These are phyloP conservation scores for Galeopterus variegatus DNA, from an alignment of 2,113 vertebrate species.

Conservation along the genomic window DNA sequence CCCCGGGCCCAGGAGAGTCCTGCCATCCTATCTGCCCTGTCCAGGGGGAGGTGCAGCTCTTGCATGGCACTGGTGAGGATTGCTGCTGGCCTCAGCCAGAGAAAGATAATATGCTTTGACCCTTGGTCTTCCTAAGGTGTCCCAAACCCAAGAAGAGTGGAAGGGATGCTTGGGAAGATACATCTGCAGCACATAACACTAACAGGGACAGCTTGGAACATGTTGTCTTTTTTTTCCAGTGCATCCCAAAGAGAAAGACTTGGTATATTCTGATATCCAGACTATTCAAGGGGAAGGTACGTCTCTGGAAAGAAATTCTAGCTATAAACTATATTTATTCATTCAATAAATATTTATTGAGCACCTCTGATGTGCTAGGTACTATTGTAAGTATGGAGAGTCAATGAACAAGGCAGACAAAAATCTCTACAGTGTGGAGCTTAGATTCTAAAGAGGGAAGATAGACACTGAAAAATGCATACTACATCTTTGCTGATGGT, in stretches of 20 bases:
- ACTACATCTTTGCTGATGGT: not conserved
- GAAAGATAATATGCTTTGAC: not conserved
- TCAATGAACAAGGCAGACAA: not conserved
- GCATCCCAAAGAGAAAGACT: not conserved
- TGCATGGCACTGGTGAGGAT: slow-evolving; percentile 18
- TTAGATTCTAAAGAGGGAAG: not conserved
- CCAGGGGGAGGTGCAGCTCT: not conserved
- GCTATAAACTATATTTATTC: not conserved
- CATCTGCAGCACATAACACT: too few species aligned
- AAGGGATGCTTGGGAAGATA: not conserved
- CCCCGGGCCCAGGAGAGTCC: not conserved
- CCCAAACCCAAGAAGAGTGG: not conserved
- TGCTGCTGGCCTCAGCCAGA: not conserved
- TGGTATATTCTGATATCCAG: slow-evolving; percentile 59
- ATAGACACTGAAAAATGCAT: not conserved
- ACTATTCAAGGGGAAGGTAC: not conserved
- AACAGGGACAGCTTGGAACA: not conserved
- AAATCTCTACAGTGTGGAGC: not conserved
- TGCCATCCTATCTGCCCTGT: too few species aligned
- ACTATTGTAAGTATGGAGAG: not conserved
- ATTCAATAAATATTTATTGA: not conserved
- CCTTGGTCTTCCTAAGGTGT: not conserved
- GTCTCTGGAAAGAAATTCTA: not conserved
- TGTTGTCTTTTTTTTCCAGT: not conserved
- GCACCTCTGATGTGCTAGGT: not conserved